phyloP scores from a whole-genome alignment of 2,888 invertebrate species.

The Pachydiplax longipennis region DNA sequence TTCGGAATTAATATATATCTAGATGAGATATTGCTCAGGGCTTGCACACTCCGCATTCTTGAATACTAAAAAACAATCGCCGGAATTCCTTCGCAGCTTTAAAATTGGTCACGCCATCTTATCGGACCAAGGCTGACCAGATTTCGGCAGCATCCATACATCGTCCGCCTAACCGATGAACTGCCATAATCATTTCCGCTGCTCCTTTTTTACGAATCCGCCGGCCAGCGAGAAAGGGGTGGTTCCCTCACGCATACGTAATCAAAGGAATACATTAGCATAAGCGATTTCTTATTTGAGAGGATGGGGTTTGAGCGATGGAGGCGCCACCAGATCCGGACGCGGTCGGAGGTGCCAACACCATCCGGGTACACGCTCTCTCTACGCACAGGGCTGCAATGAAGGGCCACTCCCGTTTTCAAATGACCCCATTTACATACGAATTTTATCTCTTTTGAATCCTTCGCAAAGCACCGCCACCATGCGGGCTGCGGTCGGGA shows the following conservation, averaged over 20 bases:
- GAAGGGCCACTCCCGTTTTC: neutral
- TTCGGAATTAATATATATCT: too few species aligned
- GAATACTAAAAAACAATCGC: neutral
- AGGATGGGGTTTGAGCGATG: neutral
- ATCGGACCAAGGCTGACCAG: neutral
- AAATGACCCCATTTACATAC: neutral
- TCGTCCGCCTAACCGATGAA: neutral
- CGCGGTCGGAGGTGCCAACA: neutral
- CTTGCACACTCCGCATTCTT: neutral
- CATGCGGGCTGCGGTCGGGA: neutral
- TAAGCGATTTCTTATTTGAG: slow-evolving; percentile 4
- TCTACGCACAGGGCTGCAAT: neutral
- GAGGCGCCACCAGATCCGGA: neutral
- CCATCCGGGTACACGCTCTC: neutral
- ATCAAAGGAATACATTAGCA: slow-evolving; percentile 28
- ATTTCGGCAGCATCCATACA: neutral
- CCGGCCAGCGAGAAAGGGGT: neutral
- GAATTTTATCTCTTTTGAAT: neutral
- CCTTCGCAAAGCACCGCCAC: neutral
- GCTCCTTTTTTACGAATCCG: neutral
- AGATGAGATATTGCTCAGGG: too few species aligned
- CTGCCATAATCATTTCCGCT: neutral
- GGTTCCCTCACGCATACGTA: slow-evolving; percentile 4
- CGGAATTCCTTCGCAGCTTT: neutral
- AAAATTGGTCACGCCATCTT: neutral